A percentile compares a stretch with the other conserved stretches of the same genome.
phyloP scores from a whole-genome alignment of 2,113 vertebrate genomes.

The Proterorhinus semilunaris region DNA sequence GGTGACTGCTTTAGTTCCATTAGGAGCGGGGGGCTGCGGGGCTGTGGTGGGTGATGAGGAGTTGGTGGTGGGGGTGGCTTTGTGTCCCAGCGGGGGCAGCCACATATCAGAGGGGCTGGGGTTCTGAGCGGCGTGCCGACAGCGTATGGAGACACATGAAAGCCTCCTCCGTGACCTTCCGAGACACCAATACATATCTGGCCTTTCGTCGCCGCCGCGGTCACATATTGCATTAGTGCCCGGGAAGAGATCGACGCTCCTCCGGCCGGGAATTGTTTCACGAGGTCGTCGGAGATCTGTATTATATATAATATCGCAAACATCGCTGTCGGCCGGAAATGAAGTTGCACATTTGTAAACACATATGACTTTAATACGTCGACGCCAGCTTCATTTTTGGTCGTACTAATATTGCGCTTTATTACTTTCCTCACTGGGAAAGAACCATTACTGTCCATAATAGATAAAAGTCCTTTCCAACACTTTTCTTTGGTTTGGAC shows the following conservation, averaged over 20 bases:
- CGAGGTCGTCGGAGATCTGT: neutral
- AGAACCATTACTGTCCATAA: no score
- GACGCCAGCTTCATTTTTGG: neutral
- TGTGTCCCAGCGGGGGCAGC: conserved; percentile 46
- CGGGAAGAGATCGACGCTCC: neutral
- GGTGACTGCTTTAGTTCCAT: conserved; percentile 41
- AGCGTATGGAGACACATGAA: conserved; percentile 41
- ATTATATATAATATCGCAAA: neutral
- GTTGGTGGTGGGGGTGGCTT: conserved; percentile 43
- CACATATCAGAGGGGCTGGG: conserved; percentile 17
- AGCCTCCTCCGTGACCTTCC: conserved; percentile 59
- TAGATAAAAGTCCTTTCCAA: no score
- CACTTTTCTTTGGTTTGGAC: no score
- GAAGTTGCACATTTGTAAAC: neutral
- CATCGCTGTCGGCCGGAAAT: neutral
- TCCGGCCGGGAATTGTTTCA: neutral
- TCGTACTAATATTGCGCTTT: neutral
- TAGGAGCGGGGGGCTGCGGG: conserved; percentile 13
- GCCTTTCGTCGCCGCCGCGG: conserved; percentile 41
- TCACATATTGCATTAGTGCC: conserved; percentile 36
- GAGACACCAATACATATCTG: conserved; percentile 53
- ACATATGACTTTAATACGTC: no score
- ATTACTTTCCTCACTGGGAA: neutral
- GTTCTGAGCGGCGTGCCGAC: conserved; percentile 39
- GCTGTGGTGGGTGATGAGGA: neutral